phyloP scores from a whole-genome alignment of 2,888 invertebrate species.

The Apodemia zela region DNA sequence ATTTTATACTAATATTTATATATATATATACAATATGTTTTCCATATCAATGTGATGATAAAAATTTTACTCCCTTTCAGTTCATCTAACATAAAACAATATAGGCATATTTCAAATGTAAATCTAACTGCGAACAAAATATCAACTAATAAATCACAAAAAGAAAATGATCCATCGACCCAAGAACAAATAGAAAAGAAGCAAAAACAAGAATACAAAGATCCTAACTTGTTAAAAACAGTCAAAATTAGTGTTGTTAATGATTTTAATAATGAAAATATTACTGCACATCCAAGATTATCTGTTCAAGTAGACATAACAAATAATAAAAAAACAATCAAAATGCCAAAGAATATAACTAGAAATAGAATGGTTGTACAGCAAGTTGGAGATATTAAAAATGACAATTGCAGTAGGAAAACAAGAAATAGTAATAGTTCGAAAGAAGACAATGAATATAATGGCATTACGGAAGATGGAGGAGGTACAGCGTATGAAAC shows the following conservation, averaged over 20 bases:
- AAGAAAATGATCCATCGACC: constrained; percentile 60
- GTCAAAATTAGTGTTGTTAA: constrained; percentile 53
- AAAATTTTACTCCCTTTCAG: constrained; percentile 47
- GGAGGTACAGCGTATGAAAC: constrained; percentile 21
- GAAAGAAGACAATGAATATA: constrained; percentile 29
- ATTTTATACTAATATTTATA: constrained; percentile 30
- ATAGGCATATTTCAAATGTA: constrained; percentile 44
- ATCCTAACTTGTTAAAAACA: constrained; percentile 42
- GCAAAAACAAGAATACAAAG: constrained; percentile 43
- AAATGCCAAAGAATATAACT: background rate
- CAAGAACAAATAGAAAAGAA: constrained; percentile 44
- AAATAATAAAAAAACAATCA: constrained; percentile 54
- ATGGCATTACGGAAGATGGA: constrained; percentile 25
- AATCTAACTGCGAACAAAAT: constrained; percentile 39
- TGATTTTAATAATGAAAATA: constrained; percentile 42
- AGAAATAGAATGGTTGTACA: constrained; percentile 1
- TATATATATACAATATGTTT: no score
- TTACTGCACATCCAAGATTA: constrained; percentile 38
- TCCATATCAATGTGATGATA: constrained; percentile 18
- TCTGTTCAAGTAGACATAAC: constrained; percentile 53
- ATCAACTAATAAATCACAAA: constrained; percentile 50
- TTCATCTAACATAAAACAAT: constrained; percentile 52
- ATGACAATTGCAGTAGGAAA: constrained; percentile 27
- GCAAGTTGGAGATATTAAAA: constrained; percentile 19
- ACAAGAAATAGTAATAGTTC: constrained; percentile 30